Evolutionary conservation across 1,140 invertebrate species (phyloP), one percentile per base, ranked within the genome.

Genomic region (Mya arenaria): DNA sequence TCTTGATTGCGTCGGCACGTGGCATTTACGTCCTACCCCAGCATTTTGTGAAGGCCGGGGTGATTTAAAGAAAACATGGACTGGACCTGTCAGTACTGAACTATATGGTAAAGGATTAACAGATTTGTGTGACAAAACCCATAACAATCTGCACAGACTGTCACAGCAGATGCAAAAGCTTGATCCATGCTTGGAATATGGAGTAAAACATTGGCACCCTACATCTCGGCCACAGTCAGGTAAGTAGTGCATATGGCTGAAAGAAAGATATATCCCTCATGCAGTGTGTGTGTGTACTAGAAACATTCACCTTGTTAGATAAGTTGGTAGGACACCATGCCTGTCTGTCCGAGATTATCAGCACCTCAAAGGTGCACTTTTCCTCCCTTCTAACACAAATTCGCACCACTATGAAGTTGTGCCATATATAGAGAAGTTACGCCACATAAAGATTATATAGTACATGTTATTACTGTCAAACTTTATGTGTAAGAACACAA

Each of bases 181-280:
- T 32, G 87, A 88, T 34, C 85, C 87, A 28, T 89, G 88, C 74
- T 74, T 84, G 44, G 80, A 87, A 36, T 87, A 88, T 83, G 86
- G 89, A 13, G 85, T 86, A 13, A 83, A 86, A 82, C 85, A 87
- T 63, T 88, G 85, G 83, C 86, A 88, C 78, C 69, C 84, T 55
- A 75, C 83, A 23, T 23, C 73, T 1, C 71, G 80, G 66, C 83
- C 86, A 19, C 44, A 73, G 48, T 80, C 83, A 79, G 82, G 84
- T 86, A 78, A 4, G 23, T 28, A n/a, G n/a, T n/a, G n/a, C 44
- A 48, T 13, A n/a, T 48, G 44, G 13, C 39, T 6, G 36, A n/a
- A 19, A 69, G 10, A 34, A 41, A 19, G 0, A 8, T 41, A 28
- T 13, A 60, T 62, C 25, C 17, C n/a, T n/a, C n/a, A n/a, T n/a